A percentile compares a stretch with the other conserved stretches of the same genome.
Evolutionary conservation across 2,888 invertebrate genomes (phyloP).

Genomic region (Corythucha ciliata): DNA sequence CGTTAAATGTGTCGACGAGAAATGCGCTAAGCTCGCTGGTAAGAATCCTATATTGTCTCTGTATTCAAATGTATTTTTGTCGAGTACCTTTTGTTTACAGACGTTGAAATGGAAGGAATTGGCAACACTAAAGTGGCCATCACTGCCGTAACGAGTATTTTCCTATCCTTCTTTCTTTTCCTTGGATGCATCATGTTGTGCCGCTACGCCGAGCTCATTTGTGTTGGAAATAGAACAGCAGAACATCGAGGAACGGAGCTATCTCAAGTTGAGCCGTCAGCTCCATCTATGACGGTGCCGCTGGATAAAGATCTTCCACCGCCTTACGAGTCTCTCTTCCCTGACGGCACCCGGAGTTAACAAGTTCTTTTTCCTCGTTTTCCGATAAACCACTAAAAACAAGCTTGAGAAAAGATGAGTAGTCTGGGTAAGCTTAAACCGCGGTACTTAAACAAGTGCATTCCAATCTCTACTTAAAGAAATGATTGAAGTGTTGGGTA

Average conservation of each 20-base stretch:
- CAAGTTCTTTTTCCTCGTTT: no score
- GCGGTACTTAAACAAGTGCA: no score
- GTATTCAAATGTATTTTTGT: not conserved
- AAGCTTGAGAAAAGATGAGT: no score
- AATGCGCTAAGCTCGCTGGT: slow-evolving; percentile 39
- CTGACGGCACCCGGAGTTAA: no score
- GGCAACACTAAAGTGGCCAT: slow-evolving; percentile 43
- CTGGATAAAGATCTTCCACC: slow-evolving; percentile 48
- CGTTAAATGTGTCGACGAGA: slow-evolving; percentile 44
- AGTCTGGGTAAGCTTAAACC: no score
- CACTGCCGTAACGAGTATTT: slow-evolving; percentile 44
- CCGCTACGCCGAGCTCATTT: slow-evolving; percentile 44
- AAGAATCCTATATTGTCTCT: slow-evolving; percentile 7
- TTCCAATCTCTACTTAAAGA: no score
- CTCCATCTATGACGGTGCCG: slow-evolving; percentile 40
- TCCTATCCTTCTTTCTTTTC: slow-evolving; percentile 45
- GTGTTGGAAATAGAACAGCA: slow-evolving; percentile 40
- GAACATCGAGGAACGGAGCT: slow-evolving; percentile 23
- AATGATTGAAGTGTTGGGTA: no score
- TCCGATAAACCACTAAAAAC: no score
- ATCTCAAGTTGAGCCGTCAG: slow-evolving; percentile 37
- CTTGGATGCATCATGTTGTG: slow-evolving; percentile 45
- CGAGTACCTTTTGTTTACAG: not conserved
- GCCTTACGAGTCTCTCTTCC: slow-evolving; percentile 49
- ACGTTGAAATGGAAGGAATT: not conserved